phyloP scores from a whole-genome alignment of 2,888 invertebrate species.

The Parnassius apollo region DNA sequence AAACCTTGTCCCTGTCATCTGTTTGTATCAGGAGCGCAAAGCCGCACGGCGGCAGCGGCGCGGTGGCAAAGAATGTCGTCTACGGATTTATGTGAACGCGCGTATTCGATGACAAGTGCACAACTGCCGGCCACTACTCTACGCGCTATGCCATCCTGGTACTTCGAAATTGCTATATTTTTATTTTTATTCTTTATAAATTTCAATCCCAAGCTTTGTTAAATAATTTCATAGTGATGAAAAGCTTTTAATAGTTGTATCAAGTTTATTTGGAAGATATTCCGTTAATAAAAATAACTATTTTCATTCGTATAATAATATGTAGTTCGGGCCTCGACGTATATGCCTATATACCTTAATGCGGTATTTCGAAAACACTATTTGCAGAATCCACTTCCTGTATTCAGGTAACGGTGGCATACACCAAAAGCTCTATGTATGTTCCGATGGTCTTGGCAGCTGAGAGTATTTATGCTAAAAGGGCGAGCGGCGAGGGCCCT shows the following conservation, averaged over 20 bases:
- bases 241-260: no score
- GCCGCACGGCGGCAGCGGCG: constrained; percentile 43
- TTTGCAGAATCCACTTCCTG: constrained; percentile 1
- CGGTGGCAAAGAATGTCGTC: constrained; percentile 70
- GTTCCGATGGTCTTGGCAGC: constrained; percentile 14
- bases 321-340: no score
- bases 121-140: constrained; percentile 51
- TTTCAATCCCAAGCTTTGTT: no score
- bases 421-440: constrained; percentile 14
- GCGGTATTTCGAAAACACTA: background rate
- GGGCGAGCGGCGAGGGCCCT: constrained; percentile 55
- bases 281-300: no score
- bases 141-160: constrained; percentile 55
- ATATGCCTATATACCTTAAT: no score
- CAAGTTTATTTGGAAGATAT: no score
- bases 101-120: constrained; percentile 58
- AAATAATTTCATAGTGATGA: no score
- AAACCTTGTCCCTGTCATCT: constrained; percentile 22
- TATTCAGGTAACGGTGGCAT: background rate
- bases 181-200: no score
- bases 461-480: constrained; percentile 67
- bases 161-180: constrained; percentile 31
- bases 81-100: constrained; percentile 63
- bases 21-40: constrained; percentile 51
- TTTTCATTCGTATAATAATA: no score